Conservation (phyloP, 1,140 invertebrate genomes). For the Hylaeus volcanicus region DNA sequence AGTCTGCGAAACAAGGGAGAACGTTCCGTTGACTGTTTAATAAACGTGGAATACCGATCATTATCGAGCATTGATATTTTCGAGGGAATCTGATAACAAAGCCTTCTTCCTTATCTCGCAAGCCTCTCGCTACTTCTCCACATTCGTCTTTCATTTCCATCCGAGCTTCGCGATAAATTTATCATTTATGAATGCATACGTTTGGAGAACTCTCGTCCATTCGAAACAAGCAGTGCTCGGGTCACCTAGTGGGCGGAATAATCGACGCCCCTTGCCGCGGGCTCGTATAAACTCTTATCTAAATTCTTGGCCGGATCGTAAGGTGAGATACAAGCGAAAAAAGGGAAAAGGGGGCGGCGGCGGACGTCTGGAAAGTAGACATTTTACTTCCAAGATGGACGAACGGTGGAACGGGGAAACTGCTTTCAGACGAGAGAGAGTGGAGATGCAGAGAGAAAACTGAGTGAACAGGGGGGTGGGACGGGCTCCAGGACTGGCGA, state of each 20-base stretch:
- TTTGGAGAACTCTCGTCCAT: not conserved
- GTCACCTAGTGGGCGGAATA: not conserved
- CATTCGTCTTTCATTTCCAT: no score
- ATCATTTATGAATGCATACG: not conserved
- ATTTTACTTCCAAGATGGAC: constrained; percentile 44
- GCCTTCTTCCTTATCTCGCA: no score
- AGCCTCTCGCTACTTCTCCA: no score
- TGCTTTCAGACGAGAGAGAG: not conserved
- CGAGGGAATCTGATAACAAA: no score
- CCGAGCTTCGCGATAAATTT: no score
- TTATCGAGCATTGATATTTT: no score
- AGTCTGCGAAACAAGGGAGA: no score
- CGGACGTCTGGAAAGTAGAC: constrained; percentile 44
- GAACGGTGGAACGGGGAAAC: constrained; percentile 3
- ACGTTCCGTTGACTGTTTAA: no score
- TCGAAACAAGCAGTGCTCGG: not conserved
- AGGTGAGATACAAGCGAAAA: constrained; percentile 18
- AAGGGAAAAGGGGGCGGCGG: not conserved
- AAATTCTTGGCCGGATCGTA: constrained; percentile 25
- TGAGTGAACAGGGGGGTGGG: constrained; percentile 23
- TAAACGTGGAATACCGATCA: no score
- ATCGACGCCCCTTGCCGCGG: not conserved
- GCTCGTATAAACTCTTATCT: constrained; percentile 42
- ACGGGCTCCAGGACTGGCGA: constrained; percentile 5
- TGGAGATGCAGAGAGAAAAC: constrained; percentile 15